Percentiles rank a stretch among this genome's conserved stretches.
Evolutionary conservation across 1,140 invertebrate genomes (phyloP).

Genomic region (Harpegnathos saltator): DNA sequence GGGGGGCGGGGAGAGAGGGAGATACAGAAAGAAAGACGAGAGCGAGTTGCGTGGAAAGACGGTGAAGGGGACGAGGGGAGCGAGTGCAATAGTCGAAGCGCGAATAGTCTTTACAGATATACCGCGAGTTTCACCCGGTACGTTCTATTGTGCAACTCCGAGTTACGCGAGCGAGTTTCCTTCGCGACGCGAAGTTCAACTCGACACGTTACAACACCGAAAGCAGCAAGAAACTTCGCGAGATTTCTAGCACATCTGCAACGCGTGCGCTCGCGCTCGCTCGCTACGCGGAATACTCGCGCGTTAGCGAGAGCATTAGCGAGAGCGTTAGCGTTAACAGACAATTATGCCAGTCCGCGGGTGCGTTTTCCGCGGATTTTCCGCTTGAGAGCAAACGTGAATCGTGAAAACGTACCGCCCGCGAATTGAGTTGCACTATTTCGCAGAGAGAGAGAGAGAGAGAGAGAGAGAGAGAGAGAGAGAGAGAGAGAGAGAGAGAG

Average conservation of each 20-base stretch:
- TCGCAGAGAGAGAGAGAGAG: no score
- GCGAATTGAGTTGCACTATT: no score
- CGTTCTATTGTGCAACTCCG: conserved; percentile 23
- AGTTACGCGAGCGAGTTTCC: conserved; percentile 42
- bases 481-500: no score
- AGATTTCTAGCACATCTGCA: conserved; percentile 3
- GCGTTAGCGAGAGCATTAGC: no score
- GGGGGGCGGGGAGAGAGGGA: not conserved
- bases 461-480: no score
- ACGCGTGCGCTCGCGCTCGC: no score
- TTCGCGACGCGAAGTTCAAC: conserved; percentile 49
- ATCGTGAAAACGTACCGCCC: no score
- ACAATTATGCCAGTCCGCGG: conserved; percentile 19
- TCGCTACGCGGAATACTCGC: conserved; percentile 24
- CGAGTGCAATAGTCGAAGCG: conserved; percentile 28
- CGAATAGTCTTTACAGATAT: conserved; percentile 63
- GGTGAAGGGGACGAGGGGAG: not conserved
- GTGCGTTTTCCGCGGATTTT: conserved; percentile 24
- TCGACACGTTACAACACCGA: conserved; percentile 17
- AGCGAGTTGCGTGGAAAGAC: no score
- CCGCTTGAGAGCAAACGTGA: not conserved
- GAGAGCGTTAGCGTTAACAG: not conserved
- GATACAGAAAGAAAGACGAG: not conserved
- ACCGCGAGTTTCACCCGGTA: conserved; percentile 36
- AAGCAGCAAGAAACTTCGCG: conserved; percentile 38